A percentile compares a stretch with the other conserved stretches of the same genome.
phyloP scores from a whole-genome alignment of 2,888 invertebrate genomes.

The Ceratothoa steindachneri region DNA sequence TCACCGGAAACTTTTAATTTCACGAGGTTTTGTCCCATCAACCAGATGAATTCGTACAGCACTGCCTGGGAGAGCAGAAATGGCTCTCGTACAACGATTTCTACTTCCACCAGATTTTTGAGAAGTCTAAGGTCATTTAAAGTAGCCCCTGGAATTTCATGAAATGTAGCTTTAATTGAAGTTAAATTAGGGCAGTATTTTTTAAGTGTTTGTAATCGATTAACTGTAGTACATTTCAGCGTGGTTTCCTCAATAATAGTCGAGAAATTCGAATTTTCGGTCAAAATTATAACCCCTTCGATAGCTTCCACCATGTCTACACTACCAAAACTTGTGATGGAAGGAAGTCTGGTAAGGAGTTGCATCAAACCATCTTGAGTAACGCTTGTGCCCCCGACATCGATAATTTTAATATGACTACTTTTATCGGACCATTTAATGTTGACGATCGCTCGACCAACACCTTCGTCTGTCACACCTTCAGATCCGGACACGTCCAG shows the following conservation, averaged over 20 bases:
- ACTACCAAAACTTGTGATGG: constrained; percentile 33
- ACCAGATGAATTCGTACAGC: constrained; percentile 37
- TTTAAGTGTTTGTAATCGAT: constrained; percentile 26
- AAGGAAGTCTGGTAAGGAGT: constrained; percentile 32
- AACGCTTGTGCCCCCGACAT: constrained; percentile 41
- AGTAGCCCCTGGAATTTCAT: constrained; percentile 29
- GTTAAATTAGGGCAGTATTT: constrained; percentile 30
- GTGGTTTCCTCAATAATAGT: constrained; percentile 33
- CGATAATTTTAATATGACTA: constrained; percentile 23
- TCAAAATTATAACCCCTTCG: constrained; percentile 13
- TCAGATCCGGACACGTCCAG: constrained; percentile 40
- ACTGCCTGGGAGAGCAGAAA: constrained; percentile 29
- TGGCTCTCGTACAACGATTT: constrained; percentile 37
- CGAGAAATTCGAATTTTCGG: constrained; percentile 13
- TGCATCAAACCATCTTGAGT: constrained; percentile 38
- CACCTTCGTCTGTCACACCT: constrained; percentile 43
- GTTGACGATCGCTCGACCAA: constrained; percentile 32
- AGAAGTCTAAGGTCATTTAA: constrained; percentile 40
- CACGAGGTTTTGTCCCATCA: constrained; percentile 30
- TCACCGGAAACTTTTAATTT: constrained; percentile 38
- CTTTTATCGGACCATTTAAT: constrained; percentile 29
- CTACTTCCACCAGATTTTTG: constrained; percentile 24
- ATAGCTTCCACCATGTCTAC: constrained; percentile 32
- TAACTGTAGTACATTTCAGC: constrained; percentile 34
- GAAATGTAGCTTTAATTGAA: constrained; percentile 35